phyloP scores from a whole-genome alignment of 1,140 invertebrate species.

The Himalopsyche phryganea region DNA sequence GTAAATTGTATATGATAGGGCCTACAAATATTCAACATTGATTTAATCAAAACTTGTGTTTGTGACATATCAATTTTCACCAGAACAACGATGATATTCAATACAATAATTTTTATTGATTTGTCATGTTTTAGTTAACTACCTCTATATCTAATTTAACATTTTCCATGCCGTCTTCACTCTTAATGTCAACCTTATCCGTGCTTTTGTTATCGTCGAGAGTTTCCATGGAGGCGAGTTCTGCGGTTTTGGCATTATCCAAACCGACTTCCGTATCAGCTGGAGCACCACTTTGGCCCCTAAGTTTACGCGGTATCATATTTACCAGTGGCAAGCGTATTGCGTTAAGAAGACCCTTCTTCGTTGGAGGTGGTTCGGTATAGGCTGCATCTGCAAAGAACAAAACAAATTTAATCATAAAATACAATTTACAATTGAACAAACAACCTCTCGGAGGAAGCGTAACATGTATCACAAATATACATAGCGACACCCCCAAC shows the following conservation, averaged over 20 bases:
- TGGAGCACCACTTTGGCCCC: constrained; percentile 26
- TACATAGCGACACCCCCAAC: no score
- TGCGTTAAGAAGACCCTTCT: constrained; percentile 56
- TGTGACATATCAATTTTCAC: no score
- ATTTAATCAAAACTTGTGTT: no score
- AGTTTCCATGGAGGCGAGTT: constrained; percentile 74
- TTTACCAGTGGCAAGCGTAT: constrained; percentile 63
- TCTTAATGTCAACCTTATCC: constrained; percentile 46
- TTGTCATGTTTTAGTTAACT: no score
- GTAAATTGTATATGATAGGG: no score
- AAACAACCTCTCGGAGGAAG: no score
- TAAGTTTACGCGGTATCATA: constrained; percentile 56
- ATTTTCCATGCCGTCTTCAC: constrained; percentile 67
- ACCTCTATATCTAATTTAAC: constrained; percentile 59
- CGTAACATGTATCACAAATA: no score
- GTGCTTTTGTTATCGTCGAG: constrained; percentile 60
- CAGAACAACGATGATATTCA: no score
- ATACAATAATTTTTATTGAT: no score
- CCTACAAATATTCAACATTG: no score
- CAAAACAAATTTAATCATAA: constrained; percentile 3
- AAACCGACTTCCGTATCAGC: constrained; percentile 51
- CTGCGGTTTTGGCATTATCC: constrained; percentile 54
- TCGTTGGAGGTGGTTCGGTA: constrained; percentile 34
- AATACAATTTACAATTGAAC: no score
- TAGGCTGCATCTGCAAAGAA: constrained; percentile 35